A percentile compares a stretch with the other conserved stretches of the same genome.
Conservation (phyloP, 2,113 vertebrate genomes). For the Bungarus multicinctus region DNA sequence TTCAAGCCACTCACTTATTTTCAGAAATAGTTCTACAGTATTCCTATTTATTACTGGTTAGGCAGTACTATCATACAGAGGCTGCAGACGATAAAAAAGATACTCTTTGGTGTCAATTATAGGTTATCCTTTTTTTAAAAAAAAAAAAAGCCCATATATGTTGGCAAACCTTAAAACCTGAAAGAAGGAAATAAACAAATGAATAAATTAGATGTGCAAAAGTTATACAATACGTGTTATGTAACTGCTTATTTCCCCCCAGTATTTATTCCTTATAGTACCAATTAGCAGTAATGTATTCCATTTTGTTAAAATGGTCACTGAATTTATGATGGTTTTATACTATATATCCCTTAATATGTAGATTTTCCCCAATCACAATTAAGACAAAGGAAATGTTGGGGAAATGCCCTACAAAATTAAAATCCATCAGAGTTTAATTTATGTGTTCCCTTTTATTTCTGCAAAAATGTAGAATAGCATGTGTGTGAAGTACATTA, state of each 20-base stretch:
- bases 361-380: not conserved
- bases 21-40: not conserved
- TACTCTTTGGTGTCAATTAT: not conserved
- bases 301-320: not conserved
- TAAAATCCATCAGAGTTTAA: not conserved
- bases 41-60: not conserved
- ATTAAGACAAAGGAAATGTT: not conserved
- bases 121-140: not conserved
- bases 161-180: not conserved
- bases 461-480: not conserved
- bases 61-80: not conserved
- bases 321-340: not conserved
- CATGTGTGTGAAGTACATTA: not conserved
- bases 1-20: not conserved
- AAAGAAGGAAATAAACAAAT: not conserved
- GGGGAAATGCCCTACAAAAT: not conserved
- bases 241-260: not conserved
- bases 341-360: not conserved
- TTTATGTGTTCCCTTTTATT: not conserved
- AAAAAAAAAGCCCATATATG: not conserved
- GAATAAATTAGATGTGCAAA: not conserved
- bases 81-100: not conserved
- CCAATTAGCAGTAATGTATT: not conserved
- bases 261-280: not conserved
- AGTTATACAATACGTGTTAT: not conserved